These are phyloP conservation scores for Tarsius wallacei DNA, from an alignment of 2,797 vertebrate species.

Conservation along the genomic window DNA sequence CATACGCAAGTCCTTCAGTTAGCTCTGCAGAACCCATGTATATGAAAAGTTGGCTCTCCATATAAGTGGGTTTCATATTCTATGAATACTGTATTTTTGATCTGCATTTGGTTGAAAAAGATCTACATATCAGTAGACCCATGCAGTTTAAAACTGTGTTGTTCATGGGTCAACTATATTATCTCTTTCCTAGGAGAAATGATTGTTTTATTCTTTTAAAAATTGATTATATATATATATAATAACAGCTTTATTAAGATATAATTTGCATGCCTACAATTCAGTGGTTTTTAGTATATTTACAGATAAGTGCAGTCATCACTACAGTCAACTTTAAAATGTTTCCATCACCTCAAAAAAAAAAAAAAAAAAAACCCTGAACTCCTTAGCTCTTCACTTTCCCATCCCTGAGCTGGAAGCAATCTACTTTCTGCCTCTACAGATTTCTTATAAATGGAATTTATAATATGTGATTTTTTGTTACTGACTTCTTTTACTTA, in stretches of 20 bases:
- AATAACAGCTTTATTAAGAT: not conserved
- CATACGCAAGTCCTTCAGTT: not conserved
- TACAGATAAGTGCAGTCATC: not conserved
- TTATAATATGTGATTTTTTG: not conserved
- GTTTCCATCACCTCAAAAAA: not conserved
- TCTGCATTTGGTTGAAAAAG: not conserved
- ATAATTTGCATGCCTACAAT: not conserved
- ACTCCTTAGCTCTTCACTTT: not conserved
- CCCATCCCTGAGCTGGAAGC: not conserved
- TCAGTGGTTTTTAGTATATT: not conserved
- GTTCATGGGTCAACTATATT: not conserved
- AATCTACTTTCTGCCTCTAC: conserved; percentile 2
- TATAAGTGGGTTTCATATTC: not conserved
- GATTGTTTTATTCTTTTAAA: not conserved
- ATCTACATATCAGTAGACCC: not conserved
- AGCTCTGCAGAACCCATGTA: not conserved
- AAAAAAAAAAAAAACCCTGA: not conserved
- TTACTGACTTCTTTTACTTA: not conserved
- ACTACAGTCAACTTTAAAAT: not conserved
- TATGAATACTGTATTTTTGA: not conserved
- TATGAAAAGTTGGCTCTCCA: not conserved
- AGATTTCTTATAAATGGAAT: not conserved
- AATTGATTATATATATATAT: not conserved
- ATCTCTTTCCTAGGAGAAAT: not conserved
- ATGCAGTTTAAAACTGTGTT: not conserved